Evolutionary conservation across 92 coral and sea anemone genomes (phyloP), one percentile per base, ranked within the genome.

Genomic region (Epizoanthus scotinus): DNA sequence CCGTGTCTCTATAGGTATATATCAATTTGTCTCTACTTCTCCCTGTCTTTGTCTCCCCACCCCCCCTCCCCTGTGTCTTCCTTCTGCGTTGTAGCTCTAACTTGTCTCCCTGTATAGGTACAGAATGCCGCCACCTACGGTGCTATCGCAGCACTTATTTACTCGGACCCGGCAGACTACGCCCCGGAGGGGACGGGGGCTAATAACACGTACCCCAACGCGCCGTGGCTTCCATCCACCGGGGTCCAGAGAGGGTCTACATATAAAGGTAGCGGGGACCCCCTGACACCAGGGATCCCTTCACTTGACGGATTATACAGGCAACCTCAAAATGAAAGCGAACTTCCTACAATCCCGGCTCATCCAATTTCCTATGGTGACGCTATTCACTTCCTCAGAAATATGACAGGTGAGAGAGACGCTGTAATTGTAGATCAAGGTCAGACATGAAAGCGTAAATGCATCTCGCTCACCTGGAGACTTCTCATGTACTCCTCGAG

Each of bases 291-390:
- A 5, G 98, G 94, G 6, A 70, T 86, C 9, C 98, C 98, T 21
- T 84, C 98, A 40, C 65, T 88, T 20, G 84, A 88, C 50, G 98
- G 98, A 38, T 85, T 93, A 87, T 93, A 85, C 81, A 86, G 94
- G 47, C 69, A 78, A 14, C 47, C 85, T 15, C 27, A 26, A 31
- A 85, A 80, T 42, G 87, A 90, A 2, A 91, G 90, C 70, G 78
- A 42, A 21, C 85, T 95, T n/a, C 98, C 98, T 13, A 88, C 75
- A 10, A 93, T 95, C 71, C 98, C 98, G 34, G 98, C 97, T 9
- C 98, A 95, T 42, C 95, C 97, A 27, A 86, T 95, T 73, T 88
- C 93, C 6, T 95, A 95, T 85, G 94, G 93, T 24, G 97, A 95
- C 36, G 98, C 98, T n/a, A 55, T 88, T 44, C 78, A 95, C 7